Evolutionary conservation across 2,797 vertebrate species (phyloP).

Genomic region (Melanotaenia nigrans): DNA sequence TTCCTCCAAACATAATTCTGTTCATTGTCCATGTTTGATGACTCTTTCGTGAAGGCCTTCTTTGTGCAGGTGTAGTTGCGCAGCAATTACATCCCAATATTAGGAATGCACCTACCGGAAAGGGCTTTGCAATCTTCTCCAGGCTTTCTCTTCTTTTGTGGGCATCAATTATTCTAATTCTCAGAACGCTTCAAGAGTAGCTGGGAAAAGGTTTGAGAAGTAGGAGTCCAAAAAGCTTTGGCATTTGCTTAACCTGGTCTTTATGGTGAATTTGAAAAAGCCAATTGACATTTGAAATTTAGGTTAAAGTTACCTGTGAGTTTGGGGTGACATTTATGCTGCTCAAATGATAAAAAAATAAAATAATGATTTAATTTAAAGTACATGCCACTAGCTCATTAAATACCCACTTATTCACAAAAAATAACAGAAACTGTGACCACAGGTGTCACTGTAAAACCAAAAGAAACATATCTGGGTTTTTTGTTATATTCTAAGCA

Average conservation of each 20-base stretch:
- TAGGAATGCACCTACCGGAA: background rate
- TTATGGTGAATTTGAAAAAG: background rate
- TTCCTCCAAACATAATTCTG: background rate
- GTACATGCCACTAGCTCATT: background rate
- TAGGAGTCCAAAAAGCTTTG: background rate
- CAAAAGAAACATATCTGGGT: background rate
- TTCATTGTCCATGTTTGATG: background rate
- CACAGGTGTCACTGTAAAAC: background rate
- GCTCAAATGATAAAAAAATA: background rate
- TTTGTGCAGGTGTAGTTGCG: background rate
- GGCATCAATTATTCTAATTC: background rate
- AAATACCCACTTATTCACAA: too few relatives aligned
- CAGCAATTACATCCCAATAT: background rate
- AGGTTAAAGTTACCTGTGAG: background rate
- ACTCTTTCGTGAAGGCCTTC: background rate
- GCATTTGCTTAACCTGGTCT: slow-evolving; percentile 7
- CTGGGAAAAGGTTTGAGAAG: background rate
- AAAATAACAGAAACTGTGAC: background rate
- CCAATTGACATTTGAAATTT: background rate
- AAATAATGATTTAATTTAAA: background rate
- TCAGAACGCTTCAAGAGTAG: background rate
- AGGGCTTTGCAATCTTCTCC: background rate
- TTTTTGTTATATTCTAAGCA: background rate
- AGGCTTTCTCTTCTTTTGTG: background rate
- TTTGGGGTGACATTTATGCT: background rate